Evolutionary conservation across 2,888 invertebrate species (phyloP), one percentile per base, ranked within the genome.

Genomic region (Chaetogeoica ovagalla): DNA sequence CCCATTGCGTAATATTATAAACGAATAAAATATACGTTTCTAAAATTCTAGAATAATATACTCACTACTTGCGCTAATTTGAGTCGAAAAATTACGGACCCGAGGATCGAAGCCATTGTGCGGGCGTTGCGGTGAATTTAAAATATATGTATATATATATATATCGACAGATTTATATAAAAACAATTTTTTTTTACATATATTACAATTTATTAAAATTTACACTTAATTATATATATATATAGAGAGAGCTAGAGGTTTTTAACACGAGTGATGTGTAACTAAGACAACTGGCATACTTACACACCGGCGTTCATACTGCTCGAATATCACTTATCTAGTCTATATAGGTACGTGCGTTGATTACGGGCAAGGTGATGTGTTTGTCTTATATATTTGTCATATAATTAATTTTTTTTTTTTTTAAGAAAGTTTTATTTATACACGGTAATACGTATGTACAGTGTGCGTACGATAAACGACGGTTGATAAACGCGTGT

Each of bases 11-110:
- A 43, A 43, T 43, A 43, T 9, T 43, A 43, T 43, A 43, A 43
- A 43, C 6, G 43, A 43, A 43, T 9, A 43, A 43, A 43, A 21
- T 9, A 11, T 5, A 59, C n/a, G 21, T 21, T 21, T n/a, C 0
- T 13, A 43, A 43, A 43, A 48, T 48, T 11, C n/a, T n/a, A n/a
- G n/a, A n/a, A n/a, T 15, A 1, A 66, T 76, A 79, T 30, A 30
- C 79, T 79, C 43, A 79, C 79, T 39, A 79, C 63, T 79, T 79
- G 70, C 17, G 19, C 37, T 63, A 79, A 19, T 71, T 79, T 79
- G n/a, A 79, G 52, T 15, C 79, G 79, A 57, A 79, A 79, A 55
- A 65, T 60, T 23, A 63, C 55, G 15, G 63, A 63, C 19, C 43
- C 19, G 1, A 70, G 0, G 23, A 79, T 43, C n/a, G 69, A 70